Evolutionary conservation across 2,113 vertebrate genomes (phyloP).

Genomic region (Aptenodytes forsteri): DNA sequence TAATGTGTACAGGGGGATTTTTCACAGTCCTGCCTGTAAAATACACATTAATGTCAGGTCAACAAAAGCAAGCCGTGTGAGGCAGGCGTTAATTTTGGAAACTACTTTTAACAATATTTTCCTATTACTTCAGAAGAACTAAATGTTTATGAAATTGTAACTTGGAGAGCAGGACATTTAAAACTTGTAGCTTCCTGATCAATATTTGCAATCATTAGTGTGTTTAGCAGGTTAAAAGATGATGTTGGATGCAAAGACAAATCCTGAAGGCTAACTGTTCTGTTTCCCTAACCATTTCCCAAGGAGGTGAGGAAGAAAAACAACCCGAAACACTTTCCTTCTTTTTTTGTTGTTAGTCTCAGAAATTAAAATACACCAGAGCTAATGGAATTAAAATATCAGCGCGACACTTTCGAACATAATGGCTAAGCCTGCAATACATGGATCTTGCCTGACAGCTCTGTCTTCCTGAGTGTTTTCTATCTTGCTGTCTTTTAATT

Average conservation of each 20-base stretch:
- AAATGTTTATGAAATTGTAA: background rate
- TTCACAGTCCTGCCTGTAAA: background rate
- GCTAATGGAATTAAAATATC: background rate
- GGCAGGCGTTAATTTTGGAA: background rate
- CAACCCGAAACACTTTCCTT: background rate
- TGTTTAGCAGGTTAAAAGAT: background rate
- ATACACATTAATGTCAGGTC: background rate
- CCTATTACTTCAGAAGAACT: background rate
- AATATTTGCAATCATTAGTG: background rate
- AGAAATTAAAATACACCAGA: slow-evolving; percentile 20
- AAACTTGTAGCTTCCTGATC: background rate
- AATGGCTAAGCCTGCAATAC: background rate
- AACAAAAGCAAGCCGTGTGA: background rate
- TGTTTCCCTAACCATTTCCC: background rate
- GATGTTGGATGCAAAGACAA: background rate
- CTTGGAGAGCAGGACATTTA: background rate
- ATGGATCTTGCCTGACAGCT: background rate
- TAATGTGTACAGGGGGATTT: background rate
- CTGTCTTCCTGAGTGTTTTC: background rate
- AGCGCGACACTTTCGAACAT: background rate
- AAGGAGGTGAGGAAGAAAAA: background rate
- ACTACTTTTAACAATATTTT: background rate
- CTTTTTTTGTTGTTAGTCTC: background rate
- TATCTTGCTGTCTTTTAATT: slow-evolving; percentile 46
- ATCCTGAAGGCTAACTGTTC: background rate